phyloP scores from a whole-genome alignment of 1,140 invertebrate genomes.

The Drosophila sturtevanti region DNA sequence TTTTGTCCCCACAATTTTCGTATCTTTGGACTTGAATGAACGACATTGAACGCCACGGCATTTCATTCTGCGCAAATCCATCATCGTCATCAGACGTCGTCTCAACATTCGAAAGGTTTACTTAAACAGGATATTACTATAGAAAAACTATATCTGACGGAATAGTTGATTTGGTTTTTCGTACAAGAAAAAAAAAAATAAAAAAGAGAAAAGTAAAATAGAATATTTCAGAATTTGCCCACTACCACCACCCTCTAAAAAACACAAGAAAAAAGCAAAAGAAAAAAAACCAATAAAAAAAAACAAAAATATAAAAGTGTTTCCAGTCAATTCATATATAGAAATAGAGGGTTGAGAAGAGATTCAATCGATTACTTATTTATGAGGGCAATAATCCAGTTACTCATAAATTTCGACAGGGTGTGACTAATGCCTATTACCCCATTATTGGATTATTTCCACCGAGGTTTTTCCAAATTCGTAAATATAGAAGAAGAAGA shows the following conservation, averaged over 20 bases:
- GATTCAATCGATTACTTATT: constrained; percentile 31
- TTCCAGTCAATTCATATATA: not conserved
- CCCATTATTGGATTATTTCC: constrained; percentile 49
- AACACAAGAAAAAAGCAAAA: not conserved
- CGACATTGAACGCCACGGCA: constrained; percentile 4
- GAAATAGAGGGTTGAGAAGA: constrained; percentile 17
- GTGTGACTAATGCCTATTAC: constrained; percentile 49
- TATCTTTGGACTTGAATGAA: constrained; percentile 1
- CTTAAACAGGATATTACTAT: not conserved
- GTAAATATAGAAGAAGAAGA: not conserved
- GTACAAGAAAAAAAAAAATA: not conserved
- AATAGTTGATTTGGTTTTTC: not conserved
- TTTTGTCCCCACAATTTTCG: constrained; percentile 16
- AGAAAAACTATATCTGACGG: constrained; percentile 6
- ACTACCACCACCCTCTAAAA: not conserved
- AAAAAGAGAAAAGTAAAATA: no score
- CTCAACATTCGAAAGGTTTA: not conserved
- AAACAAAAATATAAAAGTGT: not conserved
- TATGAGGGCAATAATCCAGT: constrained; percentile 32
- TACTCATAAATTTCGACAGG: constrained; percentile 23
- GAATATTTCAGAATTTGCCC: not conserved
- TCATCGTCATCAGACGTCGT: constrained; percentile 66
- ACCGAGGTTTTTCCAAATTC: constrained; percentile 10
- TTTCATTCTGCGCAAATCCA: constrained; percentile 59
- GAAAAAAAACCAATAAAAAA: not conserved